phyloP scores from a whole-genome alignment of 2,797 vertebrate genomes.

The Lindbergichthys nudifrons region DNA sequence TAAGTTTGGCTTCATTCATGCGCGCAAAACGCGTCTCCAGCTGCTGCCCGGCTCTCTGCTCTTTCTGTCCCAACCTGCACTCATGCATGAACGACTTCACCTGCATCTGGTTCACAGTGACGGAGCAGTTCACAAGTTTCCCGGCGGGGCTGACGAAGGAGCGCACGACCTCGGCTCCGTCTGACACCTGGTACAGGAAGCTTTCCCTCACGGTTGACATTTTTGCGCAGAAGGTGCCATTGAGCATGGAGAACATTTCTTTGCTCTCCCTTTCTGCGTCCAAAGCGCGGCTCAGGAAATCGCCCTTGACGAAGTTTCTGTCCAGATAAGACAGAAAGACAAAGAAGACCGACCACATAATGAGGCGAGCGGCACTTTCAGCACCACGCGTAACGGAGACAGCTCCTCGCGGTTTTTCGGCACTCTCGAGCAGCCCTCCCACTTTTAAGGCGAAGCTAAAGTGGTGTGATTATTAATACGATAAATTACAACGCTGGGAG shows the following conservation, averaged over 20 bases:
- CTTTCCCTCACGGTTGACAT: slow-evolving; percentile 60
- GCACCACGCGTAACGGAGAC: slow-evolving; percentile 84
- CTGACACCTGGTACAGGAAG: slow-evolving; percentile 81
- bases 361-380: slow-evolving; percentile 76
- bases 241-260: slow-evolving; percentile 71
- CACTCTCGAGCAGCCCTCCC: slow-evolving; percentile 39
- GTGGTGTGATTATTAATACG: slow-evolving; percentile 80
- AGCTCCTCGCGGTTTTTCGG: slow-evolving; percentile 72
- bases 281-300: slow-evolving; percentile 61
- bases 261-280: slow-evolving; percentile 76
- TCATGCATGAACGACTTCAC: slow-evolving; percentile 79
- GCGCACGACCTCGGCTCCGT: slow-evolving; percentile 80
- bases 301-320: slow-evolving; percentile 76
- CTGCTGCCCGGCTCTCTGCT: slow-evolving; percentile 43
- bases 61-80: slow-evolving; percentile 73
- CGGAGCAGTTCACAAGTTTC: slow-evolving; percentile 72
- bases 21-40: slow-evolving; percentile 61
- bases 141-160: slow-evolving; percentile 71
- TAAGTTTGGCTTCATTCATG: slow-evolving; percentile 71
- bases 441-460: slow-evolving; percentile 72
- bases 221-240: slow-evolving; percentile 78
- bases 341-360: slow-evolving; percentile 85
- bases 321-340: slow-evolving; percentile 84
- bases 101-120: slow-evolving; percentile 61
- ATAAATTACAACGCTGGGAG: slow-evolving; percentile 78